Evolutionary conservation across 2,113 vertebrate genomes (phyloP).

Genomic region (Polyodon spathula): DNA sequence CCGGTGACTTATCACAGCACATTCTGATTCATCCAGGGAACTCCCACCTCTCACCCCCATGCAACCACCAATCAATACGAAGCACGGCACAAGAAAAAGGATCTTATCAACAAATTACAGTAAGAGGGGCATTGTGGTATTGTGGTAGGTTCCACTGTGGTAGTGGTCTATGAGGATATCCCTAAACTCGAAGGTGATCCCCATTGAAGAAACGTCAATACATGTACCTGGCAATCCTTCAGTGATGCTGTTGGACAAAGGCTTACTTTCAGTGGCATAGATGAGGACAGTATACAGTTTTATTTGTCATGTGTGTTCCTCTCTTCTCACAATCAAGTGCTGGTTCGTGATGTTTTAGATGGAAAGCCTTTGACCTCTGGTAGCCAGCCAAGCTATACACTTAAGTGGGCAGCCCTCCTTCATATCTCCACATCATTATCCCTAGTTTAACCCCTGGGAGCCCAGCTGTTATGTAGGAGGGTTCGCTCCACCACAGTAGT

Average conservation of each 20-base stretch:
- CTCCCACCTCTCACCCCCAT: conserved; percentile 1
- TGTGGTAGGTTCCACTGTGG: too few species aligned
- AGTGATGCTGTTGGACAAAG: too few species aligned
- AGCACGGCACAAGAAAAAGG: not conserved
- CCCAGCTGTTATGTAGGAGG: too few species aligned
- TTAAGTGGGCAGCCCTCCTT: not conserved
- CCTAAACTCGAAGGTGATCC: too few species aligned
- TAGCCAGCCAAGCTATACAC: not conserved
- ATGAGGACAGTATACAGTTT: too few species aligned
- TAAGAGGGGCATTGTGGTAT: too few species aligned
- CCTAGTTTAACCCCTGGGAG: not conserved
- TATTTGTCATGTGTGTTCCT: too few species aligned
- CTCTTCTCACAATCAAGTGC: not conserved
- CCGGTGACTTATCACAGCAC: not conserved
- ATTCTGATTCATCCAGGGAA: not conserved
- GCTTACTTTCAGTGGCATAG: too few species aligned
- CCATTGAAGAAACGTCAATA: too few species aligned
- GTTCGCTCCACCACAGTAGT: too few species aligned
- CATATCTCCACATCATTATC: not conserved
- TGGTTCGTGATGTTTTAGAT: not conserved
- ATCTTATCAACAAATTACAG: not conserved
- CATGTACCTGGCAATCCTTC: too few species aligned
- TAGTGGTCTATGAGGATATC: too few species aligned
- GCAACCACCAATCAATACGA: not conserved
- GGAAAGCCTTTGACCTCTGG: not conserved